A percentile compares a stretch with the other conserved stretches of the same genome.
phyloP scores from a whole-genome alignment of 1,140 invertebrate genomes.

The Drosophila cardini region DNA sequence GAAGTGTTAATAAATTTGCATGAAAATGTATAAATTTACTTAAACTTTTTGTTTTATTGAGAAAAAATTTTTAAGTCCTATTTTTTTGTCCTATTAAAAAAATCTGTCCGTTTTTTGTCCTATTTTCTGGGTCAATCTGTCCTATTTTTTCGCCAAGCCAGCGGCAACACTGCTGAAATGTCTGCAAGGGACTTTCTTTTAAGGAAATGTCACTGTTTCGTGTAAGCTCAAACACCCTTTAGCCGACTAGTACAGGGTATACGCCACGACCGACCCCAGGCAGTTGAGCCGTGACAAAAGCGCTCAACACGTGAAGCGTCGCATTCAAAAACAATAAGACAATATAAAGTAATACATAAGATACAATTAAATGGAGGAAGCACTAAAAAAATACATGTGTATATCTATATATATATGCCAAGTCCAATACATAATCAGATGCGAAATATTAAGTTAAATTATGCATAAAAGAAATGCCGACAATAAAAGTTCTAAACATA shows the following conservation, averaged over 20 bases:
- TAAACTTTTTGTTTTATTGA: too few species aligned
- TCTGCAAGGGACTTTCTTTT: too few species aligned
- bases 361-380: slow-evolving; percentile 43
- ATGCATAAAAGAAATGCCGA: slow-evolving; percentile 22
- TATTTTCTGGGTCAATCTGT: too few species aligned
- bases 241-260: slow-evolving; percentile 7
- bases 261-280: slow-evolving; percentile 8
- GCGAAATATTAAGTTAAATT: slow-evolving; percentile 13
- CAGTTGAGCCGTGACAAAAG: slow-evolving; percentile 43
- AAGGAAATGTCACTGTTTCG: too few species aligned
- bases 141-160: too few species aligned
- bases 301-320: slow-evolving; percentile 54
- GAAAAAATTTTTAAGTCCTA: too few species aligned
- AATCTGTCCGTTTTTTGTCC: too few species aligned
- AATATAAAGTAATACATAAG: slow-evolving; percentile 34
- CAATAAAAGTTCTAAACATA: slow-evolving; percentile 19
- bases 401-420: not conserved
- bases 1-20: too few species aligned
- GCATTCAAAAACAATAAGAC: slow-evolving; percentile 49
- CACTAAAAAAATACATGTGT: slow-evolving; percentile 21
- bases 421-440: not conserved
- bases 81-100: too few species aligned
- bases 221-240: not conserved
- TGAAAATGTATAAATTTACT: too few species aligned
- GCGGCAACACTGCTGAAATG: too few species aligned